Evolutionary conservation across 2,113 vertebrate species (phyloP).

Genomic region (Spizaetus ornatus): DNA sequence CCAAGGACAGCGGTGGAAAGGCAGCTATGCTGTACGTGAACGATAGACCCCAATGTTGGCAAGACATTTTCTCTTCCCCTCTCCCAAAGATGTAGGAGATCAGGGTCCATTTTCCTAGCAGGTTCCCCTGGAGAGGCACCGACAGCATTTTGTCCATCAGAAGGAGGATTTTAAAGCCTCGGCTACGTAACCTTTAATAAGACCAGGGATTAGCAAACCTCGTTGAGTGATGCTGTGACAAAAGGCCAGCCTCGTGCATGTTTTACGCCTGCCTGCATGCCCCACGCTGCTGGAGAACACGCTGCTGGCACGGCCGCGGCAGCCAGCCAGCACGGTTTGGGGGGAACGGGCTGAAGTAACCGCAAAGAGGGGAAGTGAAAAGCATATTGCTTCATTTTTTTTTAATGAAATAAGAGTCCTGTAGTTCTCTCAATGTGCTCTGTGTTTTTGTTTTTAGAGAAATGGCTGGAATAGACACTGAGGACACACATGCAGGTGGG

Average conservation of each 20-base stretch:
- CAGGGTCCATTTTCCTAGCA: not conserved
- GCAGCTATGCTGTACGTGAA: not conserved
- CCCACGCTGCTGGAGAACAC: not conserved
- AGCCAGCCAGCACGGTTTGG: not conserved
- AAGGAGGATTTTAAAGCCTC: not conserved
- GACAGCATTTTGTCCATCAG: not conserved
- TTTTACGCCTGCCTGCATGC: not conserved
- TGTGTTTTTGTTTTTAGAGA: not conserved
- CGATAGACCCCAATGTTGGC: not conserved
- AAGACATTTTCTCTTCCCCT: not conserved
- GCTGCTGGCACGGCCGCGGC: not conserved
- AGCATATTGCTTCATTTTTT: not conserved
- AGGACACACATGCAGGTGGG: not conserved
- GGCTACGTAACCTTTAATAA: not conserved
- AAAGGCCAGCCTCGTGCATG: not conserved
- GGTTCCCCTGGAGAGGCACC: not conserved
- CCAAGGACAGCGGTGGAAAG: not conserved
- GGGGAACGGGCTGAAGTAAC: not conserved
- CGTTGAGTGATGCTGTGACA: not conserved
- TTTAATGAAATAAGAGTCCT: not conserved
- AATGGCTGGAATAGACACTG: rapidly evolving
- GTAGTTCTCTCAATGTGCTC: not conserved
- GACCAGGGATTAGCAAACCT: not conserved
- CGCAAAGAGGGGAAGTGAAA: not conserved
- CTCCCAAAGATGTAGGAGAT: not conserved